Base-by-base conservation (phyloP, 2,113 vertebrate species). In the Glareola pratincola region DNA sequence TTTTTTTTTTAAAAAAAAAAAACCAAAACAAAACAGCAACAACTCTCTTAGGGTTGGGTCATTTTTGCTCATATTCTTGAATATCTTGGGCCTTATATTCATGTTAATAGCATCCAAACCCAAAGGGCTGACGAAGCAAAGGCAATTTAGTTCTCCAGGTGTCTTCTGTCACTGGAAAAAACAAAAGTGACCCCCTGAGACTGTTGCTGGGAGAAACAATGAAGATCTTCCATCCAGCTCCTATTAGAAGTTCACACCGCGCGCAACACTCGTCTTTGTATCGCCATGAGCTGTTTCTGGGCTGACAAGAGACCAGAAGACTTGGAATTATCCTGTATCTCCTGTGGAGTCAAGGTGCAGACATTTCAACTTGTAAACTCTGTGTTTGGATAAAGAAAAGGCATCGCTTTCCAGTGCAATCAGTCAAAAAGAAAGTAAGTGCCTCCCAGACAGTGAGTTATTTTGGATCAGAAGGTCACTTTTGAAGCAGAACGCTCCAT, bases 191-290 rank as follows among this genome's bases (percentile, higher is more conserved):
- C 32, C 24, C 12, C 32, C 27, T 36, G 51, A n/a, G n/a, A 30
- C 24, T 75, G 62, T 4, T 21, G 4, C 57, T 64, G 36, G 57
- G 20, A 90, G 57, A 60, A 83, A 24, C 14, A 63, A 13, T 24
- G 14, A 53, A 12, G 19, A 20, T n/a, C 21, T 20, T 56, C 26
- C 23, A 22, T 23, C 12, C 30, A 43, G 39, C 37, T 91, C 24
- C 37, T 23, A 0, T 41, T 24, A 56, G 37, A 85, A 45, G 12
- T 36, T 77, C 47, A 32, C 7, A 29, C 20, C 2, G 1, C 15
- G 11, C 10, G 3, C 26, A 21, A 2, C 2, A 2, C 19, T 57
- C 29, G 9, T 37, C 2, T 2, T 21, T 26, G 26, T 10, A 7
- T 68, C 2, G 5, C 59, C 5, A 3, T 8, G 12, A 22, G 37